phyloP scores from a whole-genome alignment of 1,140 invertebrate genomes.

The Potamilus streckersoni region DNA sequence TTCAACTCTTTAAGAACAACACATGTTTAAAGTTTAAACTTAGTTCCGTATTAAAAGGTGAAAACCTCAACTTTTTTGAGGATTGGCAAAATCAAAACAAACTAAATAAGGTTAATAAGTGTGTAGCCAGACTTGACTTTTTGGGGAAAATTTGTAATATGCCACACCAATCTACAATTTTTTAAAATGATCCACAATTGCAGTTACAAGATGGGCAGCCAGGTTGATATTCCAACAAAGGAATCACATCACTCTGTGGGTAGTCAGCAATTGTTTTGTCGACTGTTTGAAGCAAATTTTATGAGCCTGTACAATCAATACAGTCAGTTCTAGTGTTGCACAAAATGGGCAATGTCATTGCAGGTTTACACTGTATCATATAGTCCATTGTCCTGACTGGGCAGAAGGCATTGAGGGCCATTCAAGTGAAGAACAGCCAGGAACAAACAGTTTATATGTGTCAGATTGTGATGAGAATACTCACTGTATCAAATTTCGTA shows the following conservation, averaged over 20 bases:
- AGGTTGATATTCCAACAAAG: conserved; percentile 29
- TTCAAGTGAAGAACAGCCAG: conserved; percentile 15
- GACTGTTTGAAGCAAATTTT: conserved; percentile 23
- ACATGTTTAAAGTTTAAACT: too few relatives aligned
- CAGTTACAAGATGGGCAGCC: not conserved
- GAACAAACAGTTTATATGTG: conserved; percentile 27
- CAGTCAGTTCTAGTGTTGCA: conserved; percentile 23
- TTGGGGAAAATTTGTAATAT: too few relatives aligned
- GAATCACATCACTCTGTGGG: not conserved
- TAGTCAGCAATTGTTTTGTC: conserved; percentile 6
- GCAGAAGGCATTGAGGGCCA: conserved; percentile 16
- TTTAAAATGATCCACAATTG: too few relatives aligned
- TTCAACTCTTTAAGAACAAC: too few relatives aligned
- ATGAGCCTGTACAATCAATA: conserved; percentile 18
- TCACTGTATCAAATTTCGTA: conserved; percentile 7
- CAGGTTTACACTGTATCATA: conserved; percentile 23
- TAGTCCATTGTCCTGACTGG: conserved; percentile 2
- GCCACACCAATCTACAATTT: too few relatives aligned
- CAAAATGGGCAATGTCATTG: conserved; percentile 25
- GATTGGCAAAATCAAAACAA: too few relatives aligned
- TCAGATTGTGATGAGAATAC: conserved; percentile 8
- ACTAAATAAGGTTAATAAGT: too few relatives aligned
- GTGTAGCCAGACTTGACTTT: too few relatives aligned
- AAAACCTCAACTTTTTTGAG: too few relatives aligned
- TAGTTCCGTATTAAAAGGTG: too few relatives aligned